A percentile compares a stretch with the other conserved stretches of the same genome.
Conservation (phyloP, 1,140 invertebrate species). For the Eubasilissa regina region DNA sequence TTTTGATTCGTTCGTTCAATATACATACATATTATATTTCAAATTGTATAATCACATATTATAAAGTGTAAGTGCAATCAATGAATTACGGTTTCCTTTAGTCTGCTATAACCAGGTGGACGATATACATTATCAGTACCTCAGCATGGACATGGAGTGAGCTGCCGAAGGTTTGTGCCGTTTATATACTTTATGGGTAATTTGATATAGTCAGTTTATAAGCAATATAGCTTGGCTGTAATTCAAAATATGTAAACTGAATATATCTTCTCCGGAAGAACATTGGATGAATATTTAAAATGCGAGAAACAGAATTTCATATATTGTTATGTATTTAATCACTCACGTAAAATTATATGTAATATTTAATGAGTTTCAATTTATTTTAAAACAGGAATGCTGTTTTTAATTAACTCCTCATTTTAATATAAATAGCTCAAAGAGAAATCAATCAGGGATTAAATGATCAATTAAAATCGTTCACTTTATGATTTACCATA, state of each 20-base stretch:
- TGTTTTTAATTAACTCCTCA: no score
- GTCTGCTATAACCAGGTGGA: not conserved
- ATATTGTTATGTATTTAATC: no score
- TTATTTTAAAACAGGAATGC: no score
- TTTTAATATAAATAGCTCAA: not conserved
- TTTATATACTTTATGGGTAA: constrained; percentile 34
- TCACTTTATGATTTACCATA: constrained; percentile 10
- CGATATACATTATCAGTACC: not conserved
- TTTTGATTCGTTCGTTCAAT: no score
- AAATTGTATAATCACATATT: not conserved
- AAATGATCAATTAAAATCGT: constrained; percentile 5
- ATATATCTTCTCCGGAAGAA: not conserved
- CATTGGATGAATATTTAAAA: no score
- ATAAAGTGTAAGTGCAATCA: not conserved
- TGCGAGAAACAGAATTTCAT: no score
- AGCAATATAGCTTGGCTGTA: not conserved
- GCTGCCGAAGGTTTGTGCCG: constrained; percentile 4
- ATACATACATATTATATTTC: no score
- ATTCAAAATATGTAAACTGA: not conserved
- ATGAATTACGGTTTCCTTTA: not conserved
- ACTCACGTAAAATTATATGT: no score
- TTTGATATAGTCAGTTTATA: constrained; percentile 11
- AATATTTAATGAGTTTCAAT: no score
- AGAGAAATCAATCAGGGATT: constrained; percentile 11
- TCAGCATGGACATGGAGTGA: constrained; percentile 2